Evolutionary conservation across 2,797 vertebrate genomes (phyloP).

Genomic region (Dromococcyx pavoninus): DNA sequence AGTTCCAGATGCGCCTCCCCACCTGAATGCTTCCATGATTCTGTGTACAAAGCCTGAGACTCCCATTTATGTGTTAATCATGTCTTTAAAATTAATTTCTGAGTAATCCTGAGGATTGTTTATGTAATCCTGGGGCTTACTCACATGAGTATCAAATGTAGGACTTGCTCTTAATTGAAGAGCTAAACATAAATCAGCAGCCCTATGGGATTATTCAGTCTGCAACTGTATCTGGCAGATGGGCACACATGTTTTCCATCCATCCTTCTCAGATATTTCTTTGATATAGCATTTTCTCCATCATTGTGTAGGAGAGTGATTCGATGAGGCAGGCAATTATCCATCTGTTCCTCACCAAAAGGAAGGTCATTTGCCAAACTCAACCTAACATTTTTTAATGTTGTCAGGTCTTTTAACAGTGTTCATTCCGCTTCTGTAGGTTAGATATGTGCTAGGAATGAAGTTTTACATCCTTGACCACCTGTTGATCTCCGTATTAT

Average conservation of each 20-base stretch:
- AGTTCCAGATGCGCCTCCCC: neutral
- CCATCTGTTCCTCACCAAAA: neutral
- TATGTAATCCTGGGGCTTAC: constrained; percentile 13
- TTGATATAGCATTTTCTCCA: neutral
- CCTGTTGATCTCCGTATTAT: neutral
- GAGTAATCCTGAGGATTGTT: constrained; percentile 35
- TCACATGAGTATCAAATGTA: neutral
- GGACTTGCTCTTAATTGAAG: neutral
- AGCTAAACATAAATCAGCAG: neutral
- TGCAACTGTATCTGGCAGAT: neutral
- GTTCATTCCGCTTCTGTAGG: neutral
- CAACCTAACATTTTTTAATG: neutral
- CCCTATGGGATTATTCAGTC: neutral
- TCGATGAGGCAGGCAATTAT: neutral
- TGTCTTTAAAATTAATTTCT: constrained; percentile 28
- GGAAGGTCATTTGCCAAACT: neutral
- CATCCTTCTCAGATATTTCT: neutral
- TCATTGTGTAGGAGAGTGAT: neutral
- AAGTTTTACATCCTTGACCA: neutral
- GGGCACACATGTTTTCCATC: neutral
- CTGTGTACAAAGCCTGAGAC: neutral
- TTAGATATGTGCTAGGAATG: neutral
- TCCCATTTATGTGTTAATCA: neutral
- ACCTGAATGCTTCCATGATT: neutral
- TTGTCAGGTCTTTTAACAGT: neutral